A percentile compares a stretch with the other conserved stretches of the same genome.
Conservation (phyloP, 2,797 vertebrate species). For the Lutjanus argentimaculatus region DNA sequence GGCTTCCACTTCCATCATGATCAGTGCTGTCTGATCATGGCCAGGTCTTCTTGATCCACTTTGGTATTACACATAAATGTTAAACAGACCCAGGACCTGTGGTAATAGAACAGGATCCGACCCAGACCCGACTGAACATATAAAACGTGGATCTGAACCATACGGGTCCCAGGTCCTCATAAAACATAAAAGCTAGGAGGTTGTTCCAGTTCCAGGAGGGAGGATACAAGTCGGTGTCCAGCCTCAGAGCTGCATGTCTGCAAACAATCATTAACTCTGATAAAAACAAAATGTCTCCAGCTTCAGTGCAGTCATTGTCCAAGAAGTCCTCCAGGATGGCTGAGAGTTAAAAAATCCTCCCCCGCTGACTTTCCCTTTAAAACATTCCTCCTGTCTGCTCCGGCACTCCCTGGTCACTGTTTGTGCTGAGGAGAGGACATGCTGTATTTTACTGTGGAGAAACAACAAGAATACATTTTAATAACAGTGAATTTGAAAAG, state of each 20-base stretch:
- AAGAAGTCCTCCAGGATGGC: constrained; percentile 13
- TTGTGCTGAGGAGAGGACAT: constrained; percentile 37
- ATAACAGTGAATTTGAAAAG: not conserved
- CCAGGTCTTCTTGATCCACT: too few relatives aligned
- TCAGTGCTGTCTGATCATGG: too few relatives aligned
- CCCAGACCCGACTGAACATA: too few relatives aligned
- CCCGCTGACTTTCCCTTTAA: constrained; percentile 21
- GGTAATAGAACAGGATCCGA: too few relatives aligned
- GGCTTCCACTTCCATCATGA: too few relatives aligned
- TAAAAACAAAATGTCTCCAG: constrained; percentile 26
- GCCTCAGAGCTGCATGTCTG: not conserved
- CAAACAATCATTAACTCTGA: not conserved
- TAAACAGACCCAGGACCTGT: too few relatives aligned
- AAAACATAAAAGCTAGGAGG: not conserved
- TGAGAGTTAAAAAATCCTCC: constrained; percentile 24
- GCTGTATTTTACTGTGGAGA: constrained; percentile 19
- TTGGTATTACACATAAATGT: too few relatives aligned
- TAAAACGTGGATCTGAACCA: too few relatives aligned
- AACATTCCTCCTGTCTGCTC: constrained; percentile 44
- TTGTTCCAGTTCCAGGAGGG: not conserved
- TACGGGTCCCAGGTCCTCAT: not conserved
- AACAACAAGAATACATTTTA: not conserved
- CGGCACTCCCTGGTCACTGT: constrained; percentile 59
- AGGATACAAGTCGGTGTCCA: not conserved
- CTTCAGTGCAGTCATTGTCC: constrained; percentile 19